These are phyloP conservation scores for Ceratotherium simum DNA, from an alignment of 2,113 vertebrate species.

Conservation along the genomic window DNA sequence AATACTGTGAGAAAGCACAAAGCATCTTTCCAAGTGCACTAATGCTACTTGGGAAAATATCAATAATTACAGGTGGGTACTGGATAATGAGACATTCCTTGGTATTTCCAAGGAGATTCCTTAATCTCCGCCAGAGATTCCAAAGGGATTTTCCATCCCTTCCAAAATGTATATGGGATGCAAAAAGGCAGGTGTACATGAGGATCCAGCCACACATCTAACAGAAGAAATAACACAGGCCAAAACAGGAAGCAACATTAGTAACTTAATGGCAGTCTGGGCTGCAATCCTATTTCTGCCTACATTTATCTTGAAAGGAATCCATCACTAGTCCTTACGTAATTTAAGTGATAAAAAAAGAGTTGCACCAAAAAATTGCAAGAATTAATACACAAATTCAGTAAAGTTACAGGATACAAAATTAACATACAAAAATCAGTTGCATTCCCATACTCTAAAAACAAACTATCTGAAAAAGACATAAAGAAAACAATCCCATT, in stretches of 20 bases:
- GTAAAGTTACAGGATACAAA: neutral
- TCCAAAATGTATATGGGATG: neutral
- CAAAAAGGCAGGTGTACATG: neutral
- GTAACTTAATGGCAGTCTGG: neutral
- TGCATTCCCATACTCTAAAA: neutral
- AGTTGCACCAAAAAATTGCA: neutral
- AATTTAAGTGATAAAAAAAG: neutral
- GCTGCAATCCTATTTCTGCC: neutral
- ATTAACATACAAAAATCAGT: neutral
- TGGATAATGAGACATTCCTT: neutral
- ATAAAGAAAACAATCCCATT: neutral
- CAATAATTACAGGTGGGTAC: neutral
- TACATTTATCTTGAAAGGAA: neutral
- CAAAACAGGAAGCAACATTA: neutral
- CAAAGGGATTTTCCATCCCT: neutral
- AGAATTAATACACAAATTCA: neutral
- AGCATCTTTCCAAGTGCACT: neutral
- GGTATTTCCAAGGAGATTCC: constrained; percentile 6
- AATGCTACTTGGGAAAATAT: neutral
- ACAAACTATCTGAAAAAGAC: neutral
- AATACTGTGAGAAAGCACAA: neutral
- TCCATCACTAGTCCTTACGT: neutral
- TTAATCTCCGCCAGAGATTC: neutral
- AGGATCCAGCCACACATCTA: neutral
- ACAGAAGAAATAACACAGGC: neutral